Evolutionary conservation across 2,797 vertebrate genomes (phyloP), one percentile per base, ranked within the genome.

Genomic region (Prunella strophiata): DNA sequence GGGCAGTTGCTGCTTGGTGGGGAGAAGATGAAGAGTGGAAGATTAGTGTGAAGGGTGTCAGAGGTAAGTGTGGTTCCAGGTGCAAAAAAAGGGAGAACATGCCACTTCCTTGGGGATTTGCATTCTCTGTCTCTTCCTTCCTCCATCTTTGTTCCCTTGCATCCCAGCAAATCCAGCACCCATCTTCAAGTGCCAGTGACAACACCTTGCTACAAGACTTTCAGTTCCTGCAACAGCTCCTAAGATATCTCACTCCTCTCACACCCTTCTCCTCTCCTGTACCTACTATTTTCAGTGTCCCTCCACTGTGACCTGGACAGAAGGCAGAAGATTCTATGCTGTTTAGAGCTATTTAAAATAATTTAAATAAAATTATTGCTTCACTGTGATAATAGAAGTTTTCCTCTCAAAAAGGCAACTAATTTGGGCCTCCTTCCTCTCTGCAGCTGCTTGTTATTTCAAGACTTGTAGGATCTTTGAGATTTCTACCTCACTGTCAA

Each of bases 21-120:
- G 7, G 19, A 92, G 50, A 66, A 90, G 42, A 52, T 23, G 19
- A 76, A 13, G 38, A 58, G 17, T 19, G 21, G 27, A 50, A 92
- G 62, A 38, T 54, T 59, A 58, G 11, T 7, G 23, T 57, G n/a
- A 73, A 62, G 40, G 7, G 5, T 47, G 43, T 45, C 34, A 72
- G 51, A 96, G 29, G 32, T 21, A 34, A 0, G 0, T 0, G 3
- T 17, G 78, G 4, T 29, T 78, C 42, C 40, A 72, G 54, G 30
- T 17, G 10, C 30, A 54, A 58, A 19, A 34, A 30, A 68, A 45
- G 2, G 5, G 30, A 85, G 25, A 19, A 65, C 20, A 16, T 13
- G 10, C 4, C 0, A 0, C 12, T 75, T 66, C 50, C 40, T 14
- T 19, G n/a, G 27, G 34, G n/a, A 70, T 89, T 47, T 79, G 21